Conservation (phyloP, 2,113 vertebrate genomes). For the Sylvietta virens region DNA sequence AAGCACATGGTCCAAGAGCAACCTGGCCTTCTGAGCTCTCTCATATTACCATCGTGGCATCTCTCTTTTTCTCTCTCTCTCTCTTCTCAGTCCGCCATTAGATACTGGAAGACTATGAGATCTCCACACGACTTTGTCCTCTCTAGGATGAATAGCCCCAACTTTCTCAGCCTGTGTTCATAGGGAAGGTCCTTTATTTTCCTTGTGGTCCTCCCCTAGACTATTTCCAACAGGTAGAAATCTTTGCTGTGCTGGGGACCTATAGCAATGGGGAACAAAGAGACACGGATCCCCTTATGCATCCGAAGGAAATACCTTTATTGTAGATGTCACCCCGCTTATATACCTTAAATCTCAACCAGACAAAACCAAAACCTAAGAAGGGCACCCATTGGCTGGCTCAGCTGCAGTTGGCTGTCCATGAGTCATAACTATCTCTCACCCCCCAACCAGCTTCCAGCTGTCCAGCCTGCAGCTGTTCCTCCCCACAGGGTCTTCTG, state of each 20-base stretch:
- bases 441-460: too few species aligned
- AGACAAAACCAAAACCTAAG: neutral
- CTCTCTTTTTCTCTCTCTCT: too few species aligned
- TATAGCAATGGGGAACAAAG: neutral
- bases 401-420: too few species aligned
- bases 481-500: too few species aligned
- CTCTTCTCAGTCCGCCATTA: too few species aligned
- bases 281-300: too few species aligned
- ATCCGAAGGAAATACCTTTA: neutral
- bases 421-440: too few species aligned
- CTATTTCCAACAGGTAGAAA: neutral
- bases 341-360: neutral
- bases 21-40: too few species aligned
- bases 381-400: too few species aligned
- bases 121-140: neutral
- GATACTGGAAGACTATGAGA: neutral
- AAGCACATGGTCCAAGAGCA: too few species aligned
- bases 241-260: neutral
- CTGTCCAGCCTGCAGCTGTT: too few species aligned
- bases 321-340: neutral
- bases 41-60: too few species aligned
- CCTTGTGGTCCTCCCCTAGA: neutral
- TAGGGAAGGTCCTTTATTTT: neutral
- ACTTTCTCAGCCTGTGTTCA: neutral
- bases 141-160: neutral